These are phyloP conservation scores for Anagrus nilaparvatae DNA, from an alignment of 1,140 invertebrate species.

Conservation along the genomic window DNA sequence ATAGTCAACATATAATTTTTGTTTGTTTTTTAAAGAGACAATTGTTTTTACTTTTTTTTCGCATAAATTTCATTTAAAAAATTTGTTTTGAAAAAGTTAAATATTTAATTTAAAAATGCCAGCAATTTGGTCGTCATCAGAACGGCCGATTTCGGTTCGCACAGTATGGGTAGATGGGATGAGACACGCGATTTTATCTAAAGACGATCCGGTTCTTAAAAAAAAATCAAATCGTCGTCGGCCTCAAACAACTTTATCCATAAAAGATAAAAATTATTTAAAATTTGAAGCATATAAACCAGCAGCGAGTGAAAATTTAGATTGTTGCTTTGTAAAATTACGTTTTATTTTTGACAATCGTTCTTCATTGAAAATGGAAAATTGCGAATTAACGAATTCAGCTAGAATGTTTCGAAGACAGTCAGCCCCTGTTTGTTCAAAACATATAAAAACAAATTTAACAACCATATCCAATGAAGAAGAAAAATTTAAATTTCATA, in stretches of 20 bases:
- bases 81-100: too few species aligned
- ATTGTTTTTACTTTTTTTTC: too few species aligned
- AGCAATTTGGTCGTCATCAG: conserved; percentile 58
- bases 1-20: too few species aligned
- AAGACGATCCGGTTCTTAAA: conserved; percentile 46
- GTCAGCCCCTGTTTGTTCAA: conserved; percentile 23
- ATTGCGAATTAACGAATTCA: neutral
- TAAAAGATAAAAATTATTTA: conserved; percentile 19
- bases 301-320: conserved; percentile 22
- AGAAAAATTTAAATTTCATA: neutral
- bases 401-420: conserved; percentile 20
- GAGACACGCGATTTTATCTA: conserved; percentile 56
- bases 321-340: conserved; percentile 31
- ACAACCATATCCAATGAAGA: too few species aligned
- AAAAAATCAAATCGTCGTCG: conserved; percentile 12
- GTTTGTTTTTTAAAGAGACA: too few species aligned
- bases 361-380: neutral
- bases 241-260: conserved; percentile 15
- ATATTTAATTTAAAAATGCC: too few species aligned
- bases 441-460: too few species aligned
- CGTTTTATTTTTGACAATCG: conserved; percentile 27
- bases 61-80: too few species aligned
- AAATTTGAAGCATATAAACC: conserved; percentile 19
- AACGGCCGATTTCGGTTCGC: conserved; percentile 55
- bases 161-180: conserved; percentile 62